Percentiles rank a stretch among this genome's conserved stretches.
phyloP scores from a whole-genome alignment of 2,797 vertebrate species.

The Rousettus madagascariensis region DNA sequence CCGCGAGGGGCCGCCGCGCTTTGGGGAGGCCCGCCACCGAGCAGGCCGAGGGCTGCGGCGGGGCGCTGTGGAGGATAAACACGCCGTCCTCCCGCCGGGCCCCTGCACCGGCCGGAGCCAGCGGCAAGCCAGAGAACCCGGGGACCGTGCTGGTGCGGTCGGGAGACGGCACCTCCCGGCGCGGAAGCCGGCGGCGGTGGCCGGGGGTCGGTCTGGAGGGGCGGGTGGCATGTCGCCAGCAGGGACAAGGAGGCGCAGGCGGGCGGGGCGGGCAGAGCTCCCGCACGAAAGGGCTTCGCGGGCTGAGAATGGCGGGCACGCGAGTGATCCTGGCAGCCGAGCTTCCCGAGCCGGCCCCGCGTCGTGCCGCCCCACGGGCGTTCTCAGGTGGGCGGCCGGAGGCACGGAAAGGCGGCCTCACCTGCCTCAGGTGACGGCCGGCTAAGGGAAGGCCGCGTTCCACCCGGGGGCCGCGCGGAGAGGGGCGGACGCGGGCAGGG shows the following conservation, averaged over 20 bases:
- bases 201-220: too few species aligned
- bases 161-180: not conserved
- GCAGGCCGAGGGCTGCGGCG: too few species aligned
- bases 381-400: accelerated
- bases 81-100: not conserved
- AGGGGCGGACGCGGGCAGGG: not conserved
- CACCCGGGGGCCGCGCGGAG: not conserved
- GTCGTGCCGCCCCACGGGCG: not conserved
- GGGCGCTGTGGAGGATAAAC: too few species aligned
- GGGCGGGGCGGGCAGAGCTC: not conserved
- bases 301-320: too few species aligned
- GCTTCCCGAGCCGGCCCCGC: not conserved
- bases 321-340: not conserved
- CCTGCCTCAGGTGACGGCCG: not conserved
- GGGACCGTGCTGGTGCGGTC: not conserved
- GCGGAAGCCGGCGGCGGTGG: not conserved
- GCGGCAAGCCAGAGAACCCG: not conserved
- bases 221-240: not conserved
- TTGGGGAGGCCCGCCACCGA: accelerated
- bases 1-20: accelerated
- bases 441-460: not conserved
- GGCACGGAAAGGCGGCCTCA: too few species aligned
- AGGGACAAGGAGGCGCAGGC: accelerated
- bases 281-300: too few species aligned
- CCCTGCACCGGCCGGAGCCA: not conserved